These are phyloP conservation scores for Phoebastria nigripes DNA, from an alignment of 2,797 vertebrate species.

Conservation along the genomic window DNA sequence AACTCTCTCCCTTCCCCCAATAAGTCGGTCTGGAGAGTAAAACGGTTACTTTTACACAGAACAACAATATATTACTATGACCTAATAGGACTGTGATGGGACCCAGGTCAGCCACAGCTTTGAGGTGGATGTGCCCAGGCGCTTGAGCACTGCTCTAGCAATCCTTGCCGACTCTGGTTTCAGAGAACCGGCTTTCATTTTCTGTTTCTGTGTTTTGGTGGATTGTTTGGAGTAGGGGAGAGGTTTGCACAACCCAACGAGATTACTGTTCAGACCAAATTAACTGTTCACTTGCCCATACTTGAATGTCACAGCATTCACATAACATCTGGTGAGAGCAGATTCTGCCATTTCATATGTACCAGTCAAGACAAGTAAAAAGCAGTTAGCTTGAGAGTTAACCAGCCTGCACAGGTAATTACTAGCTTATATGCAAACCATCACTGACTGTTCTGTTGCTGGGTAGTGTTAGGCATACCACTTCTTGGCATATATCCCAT, in stretches of 20 bases:
- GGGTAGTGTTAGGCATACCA: neutral
- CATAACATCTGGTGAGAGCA: neutral
- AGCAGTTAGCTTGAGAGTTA: neutral
- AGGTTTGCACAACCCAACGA: neutral
- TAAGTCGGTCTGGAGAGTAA: neutral
- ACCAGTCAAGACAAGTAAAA: neutral
- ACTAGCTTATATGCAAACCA: neutral
- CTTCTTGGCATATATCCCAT: neutral
- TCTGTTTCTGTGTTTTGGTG: neutral
- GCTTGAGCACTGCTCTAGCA: neutral
- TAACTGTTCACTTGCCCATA: neutral
- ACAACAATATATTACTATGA: neutral
- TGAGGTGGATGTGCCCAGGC: neutral
- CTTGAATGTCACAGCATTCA: neutral
- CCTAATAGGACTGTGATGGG: neutral
- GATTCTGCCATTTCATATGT: neutral
- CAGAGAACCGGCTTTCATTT: neutral
- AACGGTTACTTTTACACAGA: neutral
- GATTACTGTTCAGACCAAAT: neutral
- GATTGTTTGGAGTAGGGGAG: neutral
- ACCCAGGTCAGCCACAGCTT: neutral
- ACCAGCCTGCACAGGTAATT: neutral
- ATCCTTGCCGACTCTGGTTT: neutral
- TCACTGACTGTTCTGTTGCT: neutral
- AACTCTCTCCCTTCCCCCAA: neutral